Conservation (phyloP, 37 sponge, comb jelly and placozoan genomes). For the Agelas oroides region DNA sequence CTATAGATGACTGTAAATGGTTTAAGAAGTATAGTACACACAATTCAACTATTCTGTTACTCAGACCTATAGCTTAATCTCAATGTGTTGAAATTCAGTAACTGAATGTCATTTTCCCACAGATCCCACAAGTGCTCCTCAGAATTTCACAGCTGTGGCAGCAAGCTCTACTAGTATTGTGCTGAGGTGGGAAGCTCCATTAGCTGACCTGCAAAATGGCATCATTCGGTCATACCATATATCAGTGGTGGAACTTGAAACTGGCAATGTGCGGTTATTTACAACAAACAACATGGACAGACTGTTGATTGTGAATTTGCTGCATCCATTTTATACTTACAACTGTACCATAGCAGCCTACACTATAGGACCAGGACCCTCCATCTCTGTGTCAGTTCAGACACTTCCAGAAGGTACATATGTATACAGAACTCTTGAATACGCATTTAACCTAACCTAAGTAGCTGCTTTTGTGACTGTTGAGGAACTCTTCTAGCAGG, state of each 20-base stretch:
- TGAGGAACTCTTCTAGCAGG: too few species aligned
- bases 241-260: background rate
- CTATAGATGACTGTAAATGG: too few species aligned
- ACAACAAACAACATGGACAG: too few species aligned
- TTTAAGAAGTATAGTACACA: too few species aligned
- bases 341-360: slow-evolving; percentile 17
- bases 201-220: slow-evolving; percentile 17
- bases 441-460: too few species aligned
- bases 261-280: background rate
- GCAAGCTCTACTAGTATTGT: background rate
- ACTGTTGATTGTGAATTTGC: background rate
- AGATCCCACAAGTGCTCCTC: slow-evolving; percentile 23
- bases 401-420: too few species aligned
- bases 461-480: too few species aligned
- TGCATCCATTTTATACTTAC: slow-evolving; percentile 21
- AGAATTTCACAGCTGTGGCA: background rate
- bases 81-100: background rate
- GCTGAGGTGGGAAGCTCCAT: slow-evolving; percentile 10
- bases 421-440: too few species aligned
- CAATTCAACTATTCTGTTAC: too few species aligned
- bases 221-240: slow-evolving; percentile 25
- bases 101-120: background rate
- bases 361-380: slow-evolving; percentile 31
- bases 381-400: too few species aligned
- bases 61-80: background rate